Percentiles rank a stretch among this genome's conserved stretches.
Conservation (phyloP, 2,113 vertebrate genomes). For the Crotophaga sulcirostris region DNA sequence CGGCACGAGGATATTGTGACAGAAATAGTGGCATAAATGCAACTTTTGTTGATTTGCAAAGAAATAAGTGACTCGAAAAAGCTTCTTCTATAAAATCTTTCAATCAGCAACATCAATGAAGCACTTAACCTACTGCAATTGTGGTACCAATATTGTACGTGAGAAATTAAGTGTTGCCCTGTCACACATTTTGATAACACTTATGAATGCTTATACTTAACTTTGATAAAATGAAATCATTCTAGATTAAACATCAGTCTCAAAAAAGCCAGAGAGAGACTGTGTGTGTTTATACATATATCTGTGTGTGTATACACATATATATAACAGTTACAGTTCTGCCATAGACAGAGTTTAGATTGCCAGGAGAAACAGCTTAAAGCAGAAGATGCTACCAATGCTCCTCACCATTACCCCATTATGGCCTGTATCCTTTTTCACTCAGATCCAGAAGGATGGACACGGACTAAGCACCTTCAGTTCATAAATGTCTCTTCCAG, state of each 20-base stretch:
- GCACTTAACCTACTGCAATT: background rate
- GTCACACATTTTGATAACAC: fast-evolving
- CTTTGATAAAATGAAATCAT: background rate
- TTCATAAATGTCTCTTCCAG: background rate
- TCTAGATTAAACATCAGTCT: background rate
- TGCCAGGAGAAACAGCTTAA: background rate
- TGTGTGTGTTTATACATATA: background rate
- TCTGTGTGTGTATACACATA: no score
- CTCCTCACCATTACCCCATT: background rate
- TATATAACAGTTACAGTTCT: background rate
- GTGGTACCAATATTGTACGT: background rate
- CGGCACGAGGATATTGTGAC: fast-evolving
- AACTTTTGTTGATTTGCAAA: background rate
- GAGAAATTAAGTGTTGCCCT: background rate
- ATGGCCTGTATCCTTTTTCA: background rate
- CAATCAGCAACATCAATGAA: background rate
- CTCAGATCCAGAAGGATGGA: background rate
- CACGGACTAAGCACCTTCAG: background rate
- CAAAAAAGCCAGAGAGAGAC: background rate
- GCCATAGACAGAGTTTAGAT: background rate
- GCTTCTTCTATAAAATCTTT: background rate
- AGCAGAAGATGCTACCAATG: background rate
- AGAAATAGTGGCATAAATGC: background rate
- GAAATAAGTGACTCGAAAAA: background rate
- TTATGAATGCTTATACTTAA: background rate